Percentiles rank a stretch among this genome's conserved stretches.
phyloP scores from a whole-genome alignment of 2,797 vertebrate species.

The Oreochromis mossambicus region DNA sequence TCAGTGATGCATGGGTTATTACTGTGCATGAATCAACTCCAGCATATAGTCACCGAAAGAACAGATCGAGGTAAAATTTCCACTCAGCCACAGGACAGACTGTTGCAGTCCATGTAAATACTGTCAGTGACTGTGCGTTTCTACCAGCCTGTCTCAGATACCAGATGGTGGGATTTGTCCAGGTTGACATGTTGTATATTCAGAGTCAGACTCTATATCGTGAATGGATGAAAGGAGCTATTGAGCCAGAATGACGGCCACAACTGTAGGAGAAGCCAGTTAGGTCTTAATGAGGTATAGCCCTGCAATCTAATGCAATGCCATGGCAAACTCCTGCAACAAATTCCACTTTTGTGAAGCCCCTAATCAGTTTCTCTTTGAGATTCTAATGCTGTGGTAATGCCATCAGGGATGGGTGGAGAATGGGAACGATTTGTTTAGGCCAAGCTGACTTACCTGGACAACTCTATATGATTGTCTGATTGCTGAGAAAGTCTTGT shows the following conservation, averaged over 20 bases:
- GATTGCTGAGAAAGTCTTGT: neutral
- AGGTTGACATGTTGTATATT: neutral
- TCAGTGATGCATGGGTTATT: neutral
- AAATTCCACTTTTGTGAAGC: neutral
- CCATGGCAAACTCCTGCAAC: neutral
- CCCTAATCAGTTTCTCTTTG: neutral
- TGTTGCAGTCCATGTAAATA: neutral
- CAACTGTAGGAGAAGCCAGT: neutral
- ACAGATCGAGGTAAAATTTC: neutral
- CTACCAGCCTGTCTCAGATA: neutral
- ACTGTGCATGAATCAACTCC: slow-evolving; percentile 1
- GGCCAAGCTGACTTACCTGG: neutral
- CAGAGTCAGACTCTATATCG: slow-evolving; percentile 10
- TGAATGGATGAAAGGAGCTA: neutral
- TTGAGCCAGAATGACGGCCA: neutral
- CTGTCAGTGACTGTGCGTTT: neutral
- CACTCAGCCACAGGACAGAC: neutral
- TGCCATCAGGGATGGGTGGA: neutral
- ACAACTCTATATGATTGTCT: neutral
- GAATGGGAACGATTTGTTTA: neutral
- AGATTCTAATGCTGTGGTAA: neutral
- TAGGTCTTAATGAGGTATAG: neutral
- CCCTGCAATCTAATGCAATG: neutral
- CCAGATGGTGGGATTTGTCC: slow-evolving; percentile 18
- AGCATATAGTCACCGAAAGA: neutral